Evolutionary conservation across 2,888 invertebrate genomes (phyloP).

Genomic region (Podabrus alpinus): DNA sequence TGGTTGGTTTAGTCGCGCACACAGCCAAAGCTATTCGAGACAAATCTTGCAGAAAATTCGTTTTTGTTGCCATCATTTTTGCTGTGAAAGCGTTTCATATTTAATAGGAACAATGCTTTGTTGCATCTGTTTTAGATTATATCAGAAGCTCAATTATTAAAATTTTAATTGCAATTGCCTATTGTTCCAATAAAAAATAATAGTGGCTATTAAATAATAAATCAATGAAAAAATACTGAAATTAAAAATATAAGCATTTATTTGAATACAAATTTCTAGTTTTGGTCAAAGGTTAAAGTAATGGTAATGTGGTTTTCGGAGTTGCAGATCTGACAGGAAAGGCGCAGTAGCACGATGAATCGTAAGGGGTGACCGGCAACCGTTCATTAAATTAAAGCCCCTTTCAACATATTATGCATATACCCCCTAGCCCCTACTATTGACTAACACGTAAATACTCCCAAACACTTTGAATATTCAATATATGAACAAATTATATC

Average conservation of each 20-base stretch:
- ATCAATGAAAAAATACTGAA: neutral
- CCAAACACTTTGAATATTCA: slow-evolving; percentile 26
- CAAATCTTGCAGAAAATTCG: slow-evolving; percentile 58
- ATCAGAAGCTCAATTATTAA: slow-evolving; percentile 12
- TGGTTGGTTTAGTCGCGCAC: slow-evolving; percentile 56
- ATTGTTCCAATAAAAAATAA: neutral
- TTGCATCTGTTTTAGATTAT: slow-evolving; percentile 25
- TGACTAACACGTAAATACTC: slow-evolving; percentile 33
- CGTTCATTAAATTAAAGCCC: slow-evolving; percentile 42
- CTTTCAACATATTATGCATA: slow-evolving; percentile 44
- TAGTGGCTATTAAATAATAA: neutral
- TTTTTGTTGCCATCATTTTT: slow-evolving; percentile 54
- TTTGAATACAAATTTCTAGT: neutral
- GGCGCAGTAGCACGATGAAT: slow-evolving; percentile 22
- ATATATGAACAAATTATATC: neutral
- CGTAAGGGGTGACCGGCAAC: slow-evolving; percentile 34
- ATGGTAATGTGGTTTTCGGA: slow-evolving; percentile 15
- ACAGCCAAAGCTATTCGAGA: slow-evolving; percentile 53
- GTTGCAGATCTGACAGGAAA: slow-evolving; percentile 12
- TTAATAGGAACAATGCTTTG: slow-evolving; percentile 52
- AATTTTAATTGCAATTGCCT: slow-evolving; percentile 10
- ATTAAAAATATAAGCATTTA: neutral
- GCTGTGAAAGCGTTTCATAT: slow-evolving; percentile 54
- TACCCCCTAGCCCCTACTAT: slow-evolving; percentile 34
- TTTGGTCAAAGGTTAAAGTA: slow-evolving; percentile 14